Evolutionary conservation across 2,888 invertebrate genomes (phyloP).

Genomic region (Alviniconcha strummeri): DNA sequence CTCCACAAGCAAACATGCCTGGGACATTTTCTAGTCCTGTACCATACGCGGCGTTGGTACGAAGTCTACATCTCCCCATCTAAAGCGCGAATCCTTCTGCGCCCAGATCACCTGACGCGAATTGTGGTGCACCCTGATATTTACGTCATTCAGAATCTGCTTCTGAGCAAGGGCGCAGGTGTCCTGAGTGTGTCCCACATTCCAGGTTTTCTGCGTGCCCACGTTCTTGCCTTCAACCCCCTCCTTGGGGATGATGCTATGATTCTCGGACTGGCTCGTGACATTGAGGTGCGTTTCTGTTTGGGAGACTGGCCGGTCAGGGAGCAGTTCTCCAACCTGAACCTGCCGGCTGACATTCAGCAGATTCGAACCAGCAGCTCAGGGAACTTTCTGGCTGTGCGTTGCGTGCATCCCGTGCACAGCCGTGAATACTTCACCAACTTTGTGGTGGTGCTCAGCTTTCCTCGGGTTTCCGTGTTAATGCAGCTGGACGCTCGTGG

Average conservation of each 20-base stretch:
- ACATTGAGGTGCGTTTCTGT: conserved; percentile 46
- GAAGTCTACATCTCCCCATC: conserved; percentile 61
- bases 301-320: conserved; percentile 46
- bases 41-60: conserved; percentile 54
- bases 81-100: conserved; percentile 49
- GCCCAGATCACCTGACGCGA: conserved; percentile 54
- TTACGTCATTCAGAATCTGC: conserved; percentile 47
- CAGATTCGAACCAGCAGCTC: conserved; percentile 58
- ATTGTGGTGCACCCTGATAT: conserved; percentile 48
- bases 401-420: conserved; percentile 56
- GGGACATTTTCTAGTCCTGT: conserved; percentile 53
- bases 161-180: conserved; percentile 34
- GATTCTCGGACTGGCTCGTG: conserved; percentile 46
- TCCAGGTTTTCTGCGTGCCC: conserved; percentile 48
- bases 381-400: conserved; percentile 54
- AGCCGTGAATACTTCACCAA: conserved; percentile 54
- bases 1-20: conserved; percentile 45
- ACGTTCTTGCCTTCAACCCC: conserved; percentile 53
- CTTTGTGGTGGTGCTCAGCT: conserved; percentile 51
- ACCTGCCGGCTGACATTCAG: conserved; percentile 52
- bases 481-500: conserved; percentile 56
- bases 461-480: conserved; percentile 45
- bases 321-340: conserved; percentile 40
- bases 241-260: conserved; percentile 50
- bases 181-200: conserved; percentile 45